These are phyloP conservation scores for Sylvia borin DNA, from an alignment of 2,797 vertebrate genomes.

Conservation along the genomic window DNA sequence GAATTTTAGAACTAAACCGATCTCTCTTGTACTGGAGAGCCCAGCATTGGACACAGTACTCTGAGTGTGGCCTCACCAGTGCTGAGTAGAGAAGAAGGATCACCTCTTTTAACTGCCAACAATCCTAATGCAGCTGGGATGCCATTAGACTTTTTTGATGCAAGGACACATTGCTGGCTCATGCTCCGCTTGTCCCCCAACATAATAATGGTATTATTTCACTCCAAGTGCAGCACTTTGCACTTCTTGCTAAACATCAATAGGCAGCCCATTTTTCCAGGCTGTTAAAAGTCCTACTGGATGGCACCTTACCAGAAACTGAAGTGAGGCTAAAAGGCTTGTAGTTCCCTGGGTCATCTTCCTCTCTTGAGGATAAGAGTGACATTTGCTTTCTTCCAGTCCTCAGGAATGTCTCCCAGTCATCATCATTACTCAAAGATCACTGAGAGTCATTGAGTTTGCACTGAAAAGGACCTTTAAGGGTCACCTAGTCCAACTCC, in stretches of 20 bases:
- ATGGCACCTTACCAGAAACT: background rate
- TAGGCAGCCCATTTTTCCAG: background rate
- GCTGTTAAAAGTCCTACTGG: background rate
- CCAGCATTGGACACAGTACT: background rate
- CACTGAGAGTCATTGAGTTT: background rate
- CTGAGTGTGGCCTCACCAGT: background rate
- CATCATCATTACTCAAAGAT: background rate
- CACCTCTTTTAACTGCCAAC: background rate
- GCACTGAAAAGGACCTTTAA: background rate
- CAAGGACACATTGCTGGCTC: background rate
- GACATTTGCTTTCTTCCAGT: background rate
- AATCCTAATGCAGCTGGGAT: background rate
- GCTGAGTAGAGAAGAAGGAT: background rate
- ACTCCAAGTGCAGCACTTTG: background rate
- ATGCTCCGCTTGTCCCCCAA: background rate
- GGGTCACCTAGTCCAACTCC: background rate
- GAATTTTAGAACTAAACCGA: background rate
- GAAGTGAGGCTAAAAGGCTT: background rate
- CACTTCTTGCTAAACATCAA: background rate
- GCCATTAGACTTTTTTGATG: background rate
- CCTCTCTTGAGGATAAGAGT: background rate
- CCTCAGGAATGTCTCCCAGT: background rate
- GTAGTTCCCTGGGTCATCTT: background rate
- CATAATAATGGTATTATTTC: background rate
- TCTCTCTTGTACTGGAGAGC: background rate